Evolutionary conservation across 2,797 vertebrate genomes (phyloP), one percentile per base, ranked within the genome.

Genomic region (Mus minutoides): DNA sequence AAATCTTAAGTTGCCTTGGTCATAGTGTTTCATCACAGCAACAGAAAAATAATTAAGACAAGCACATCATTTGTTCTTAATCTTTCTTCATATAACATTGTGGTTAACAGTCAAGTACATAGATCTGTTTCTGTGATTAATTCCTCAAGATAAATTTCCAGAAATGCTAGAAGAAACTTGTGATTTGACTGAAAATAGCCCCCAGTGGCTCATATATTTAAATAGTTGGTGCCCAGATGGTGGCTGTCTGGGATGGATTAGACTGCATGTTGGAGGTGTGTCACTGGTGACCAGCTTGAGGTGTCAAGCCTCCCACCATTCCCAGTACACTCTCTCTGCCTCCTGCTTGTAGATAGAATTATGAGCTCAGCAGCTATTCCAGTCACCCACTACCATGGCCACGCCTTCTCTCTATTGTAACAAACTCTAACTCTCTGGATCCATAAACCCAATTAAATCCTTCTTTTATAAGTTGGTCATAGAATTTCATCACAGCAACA

Each of bases 31-130:
- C 60, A 84, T 22, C 29, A 21, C 10, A 64, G 43, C 16, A 67
- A 46, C 46, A 67, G 19, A 34, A 34, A 49, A 49, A 58, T 34
- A 49, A 67, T 62, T 34, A 67, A 34, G 10, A 67, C 82, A 67
- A 79, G 64, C 13, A 76, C 58, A 94, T 91, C 88, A 13, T 60
- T 89, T 88, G 88, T 82, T 69, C 88, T 89, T 82, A 95, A 56
- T 88, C 73, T 92, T 92, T 73, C 83, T 92, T 92, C 78, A 91
- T 93, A 88, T 24, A 88, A 83, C 87, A 58, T 3, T 89, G 49
- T 95, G 71, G 94, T 95, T 92, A 94, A 87, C 76, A 93, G 67
- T 93, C 62, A 93, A 56, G 94, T 14, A 93, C 22, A 94, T 58
- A 75, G 93, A 88, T 76, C 62, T 88, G 34, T 89, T 96, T 89